Conservation (phyloP, 2,888 invertebrate species). For the Cecidostiba fungosa region DNA sequence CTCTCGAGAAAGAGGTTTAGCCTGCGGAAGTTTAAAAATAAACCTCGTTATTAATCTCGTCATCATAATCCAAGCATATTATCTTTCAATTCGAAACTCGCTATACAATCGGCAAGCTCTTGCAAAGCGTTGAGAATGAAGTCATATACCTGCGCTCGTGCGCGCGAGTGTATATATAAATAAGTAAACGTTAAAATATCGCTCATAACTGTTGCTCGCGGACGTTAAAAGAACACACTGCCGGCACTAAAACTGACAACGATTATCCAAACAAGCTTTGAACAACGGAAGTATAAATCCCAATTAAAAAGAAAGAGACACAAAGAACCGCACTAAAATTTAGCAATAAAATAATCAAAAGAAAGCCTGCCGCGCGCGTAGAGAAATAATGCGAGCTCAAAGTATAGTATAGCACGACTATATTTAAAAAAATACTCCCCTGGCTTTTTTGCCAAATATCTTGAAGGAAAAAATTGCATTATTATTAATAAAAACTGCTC, state of each 20-base stretch:
- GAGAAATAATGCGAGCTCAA: conserved; percentile 6
- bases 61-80: neutral
- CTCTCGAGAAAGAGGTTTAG: neutral
- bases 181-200: conserved; percentile 19
- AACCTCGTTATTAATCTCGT: neutral
- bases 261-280: conserved; percentile 19
- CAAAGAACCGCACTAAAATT: conserved; percentile 12
- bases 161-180: neutral
- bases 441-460: no score
- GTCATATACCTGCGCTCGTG: neutral
- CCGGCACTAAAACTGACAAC: conserved; percentile 10
- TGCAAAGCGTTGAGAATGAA: neutral
- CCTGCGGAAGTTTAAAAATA: conserved; percentile 11
- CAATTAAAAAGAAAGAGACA: conserved; percentile 22
- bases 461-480: no score
- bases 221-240: conserved; percentile 14
- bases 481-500: no score
- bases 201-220: neutral
- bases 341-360: conserved; percentile 43
- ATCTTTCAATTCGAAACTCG: no score
- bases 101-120: no score
- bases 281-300: conserved; percentile 24
- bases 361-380: conserved; percentile 18
- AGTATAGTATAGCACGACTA: neutral
- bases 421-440: no score